These are phyloP conservation scores for Tetranychus truncatus DNA, from an alignment of 2,888 invertebrate genomes.

Conservation along the genomic window DNA sequence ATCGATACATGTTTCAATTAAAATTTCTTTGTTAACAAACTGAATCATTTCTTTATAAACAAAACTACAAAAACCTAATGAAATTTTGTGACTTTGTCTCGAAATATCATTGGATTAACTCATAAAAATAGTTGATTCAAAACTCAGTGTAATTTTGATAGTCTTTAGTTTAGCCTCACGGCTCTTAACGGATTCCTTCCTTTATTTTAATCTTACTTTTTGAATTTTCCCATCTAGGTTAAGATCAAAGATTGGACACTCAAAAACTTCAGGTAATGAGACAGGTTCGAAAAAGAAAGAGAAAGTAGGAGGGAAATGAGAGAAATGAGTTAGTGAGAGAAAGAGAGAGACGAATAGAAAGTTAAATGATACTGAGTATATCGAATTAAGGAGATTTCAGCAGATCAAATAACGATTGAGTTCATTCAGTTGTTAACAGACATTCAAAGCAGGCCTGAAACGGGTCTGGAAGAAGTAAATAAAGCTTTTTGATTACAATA, in stretches of 20 bases:
- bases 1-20: background rate
- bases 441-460: background rate
- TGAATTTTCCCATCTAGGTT: background rate
- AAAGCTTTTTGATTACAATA: background rate
- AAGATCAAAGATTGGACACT: background rate
- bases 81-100: too few relatives aligned
- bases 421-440: background rate
- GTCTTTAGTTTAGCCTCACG: too few relatives aligned
- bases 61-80: too few relatives aligned
- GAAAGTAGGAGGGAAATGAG: background rate
- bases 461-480: background rate
- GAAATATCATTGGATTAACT: too few relatives aligned
- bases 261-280: background rate
- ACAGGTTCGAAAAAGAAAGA: conserved; percentile 2
- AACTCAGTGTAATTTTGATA: too few relatives aligned
- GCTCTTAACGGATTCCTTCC: background rate
- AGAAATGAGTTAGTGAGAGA: background rate
- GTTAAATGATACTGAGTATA: conserved; percentile 2
- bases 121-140: too few relatives aligned
- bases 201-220: background rate
- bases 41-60: too few relatives aligned
- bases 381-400: background rate
- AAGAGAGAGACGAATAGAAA: conserved; percentile 8
- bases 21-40: background rate
- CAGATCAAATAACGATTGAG: background rate